Evolutionary conservation across 2,113 vertebrate species (phyloP), one percentile per base, ranked within the genome.

Genomic region (Laterallus jamaicensis): DNA sequence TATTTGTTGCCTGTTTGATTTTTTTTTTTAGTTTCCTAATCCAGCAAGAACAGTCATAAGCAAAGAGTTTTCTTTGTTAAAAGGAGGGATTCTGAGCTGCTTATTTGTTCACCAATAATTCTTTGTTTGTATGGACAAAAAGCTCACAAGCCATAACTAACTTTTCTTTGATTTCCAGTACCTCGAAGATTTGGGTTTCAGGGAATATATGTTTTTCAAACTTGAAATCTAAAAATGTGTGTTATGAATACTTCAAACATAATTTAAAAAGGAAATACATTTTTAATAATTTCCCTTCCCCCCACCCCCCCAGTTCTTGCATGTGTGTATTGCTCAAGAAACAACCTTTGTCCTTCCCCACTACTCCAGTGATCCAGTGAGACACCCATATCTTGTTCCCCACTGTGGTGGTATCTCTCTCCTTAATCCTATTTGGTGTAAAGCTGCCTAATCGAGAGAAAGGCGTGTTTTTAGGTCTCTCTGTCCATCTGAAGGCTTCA

Each of bases 1-100:
- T 98, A 98, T 98, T 98, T 98, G 98, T 98, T 98, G 98, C 97
- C 96, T 89, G 92, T 98, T 98, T 98, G 97, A 97, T 97, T 97
- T 89, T 95, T 90, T 90, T 94, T 64, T 86, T 37, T 73, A 22
- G 69, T 93, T 96, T 96, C 74, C 77, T 95, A 74, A 92, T 97
- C 87, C 73, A 90, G 60, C 73, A 97, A 96, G 95, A 95, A 93
- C 10, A 89, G 75, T 95, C 96, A 90, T 95, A 96, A 97, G 97
- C 93, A 97, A 96, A 96, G 84, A 95, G 62, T 90, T 96, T 78
- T 91, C 82, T 98, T 97, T 97, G 96, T 97, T 96, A 70, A 92
- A 95, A 96, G 73, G 7, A 55, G 74, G 64, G 71, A 88, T 83
- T 95, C 60, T 89, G 82, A 95, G 86, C 90, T 64, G 35, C 79